These are phyloP conservation scores for Myotis yumanensis DNA, from an alignment of 2,113 vertebrate species.

Conservation along the genomic window DNA sequence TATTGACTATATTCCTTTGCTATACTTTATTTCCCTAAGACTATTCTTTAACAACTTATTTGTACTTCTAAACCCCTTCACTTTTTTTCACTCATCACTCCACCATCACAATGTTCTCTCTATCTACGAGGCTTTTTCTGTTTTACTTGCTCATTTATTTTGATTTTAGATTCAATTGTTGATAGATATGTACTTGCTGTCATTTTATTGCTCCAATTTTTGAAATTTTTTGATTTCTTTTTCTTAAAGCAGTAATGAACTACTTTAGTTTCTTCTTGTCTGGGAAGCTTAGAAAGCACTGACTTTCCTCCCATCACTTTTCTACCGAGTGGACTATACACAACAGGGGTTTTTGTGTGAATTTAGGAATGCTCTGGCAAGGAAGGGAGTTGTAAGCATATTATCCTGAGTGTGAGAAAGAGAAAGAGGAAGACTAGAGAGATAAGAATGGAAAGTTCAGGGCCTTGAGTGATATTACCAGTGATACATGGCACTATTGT, in stretches of 20 bases:
- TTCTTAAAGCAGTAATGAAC: background rate
- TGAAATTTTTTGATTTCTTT: background rate
- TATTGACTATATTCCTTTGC: background rate
- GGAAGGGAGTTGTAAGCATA: background rate
- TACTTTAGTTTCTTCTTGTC: background rate
- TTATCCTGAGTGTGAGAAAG: background rate
- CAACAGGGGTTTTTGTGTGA: background rate
- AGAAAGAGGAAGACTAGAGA: background rate
- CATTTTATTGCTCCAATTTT: background rate
- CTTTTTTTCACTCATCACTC: background rate
- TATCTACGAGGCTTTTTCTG: background rate
- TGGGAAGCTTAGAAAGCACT: background rate
- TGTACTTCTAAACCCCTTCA: background rate
- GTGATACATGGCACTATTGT: background rate
- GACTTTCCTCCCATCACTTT: background rate
- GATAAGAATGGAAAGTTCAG: background rate
- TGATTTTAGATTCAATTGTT: background rate
- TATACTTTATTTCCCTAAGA: background rate
- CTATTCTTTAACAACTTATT: background rate
- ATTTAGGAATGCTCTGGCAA: background rate
- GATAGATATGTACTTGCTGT: background rate
- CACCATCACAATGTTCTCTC: background rate
- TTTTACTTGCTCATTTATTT: background rate
- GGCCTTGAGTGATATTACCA: background rate
- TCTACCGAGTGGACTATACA: background rate